Evolutionary conservation across 2,888 invertebrate genomes (phyloP), one percentile per base, ranked within the genome.

Genomic region (Andrena haemorrhoa): DNA sequence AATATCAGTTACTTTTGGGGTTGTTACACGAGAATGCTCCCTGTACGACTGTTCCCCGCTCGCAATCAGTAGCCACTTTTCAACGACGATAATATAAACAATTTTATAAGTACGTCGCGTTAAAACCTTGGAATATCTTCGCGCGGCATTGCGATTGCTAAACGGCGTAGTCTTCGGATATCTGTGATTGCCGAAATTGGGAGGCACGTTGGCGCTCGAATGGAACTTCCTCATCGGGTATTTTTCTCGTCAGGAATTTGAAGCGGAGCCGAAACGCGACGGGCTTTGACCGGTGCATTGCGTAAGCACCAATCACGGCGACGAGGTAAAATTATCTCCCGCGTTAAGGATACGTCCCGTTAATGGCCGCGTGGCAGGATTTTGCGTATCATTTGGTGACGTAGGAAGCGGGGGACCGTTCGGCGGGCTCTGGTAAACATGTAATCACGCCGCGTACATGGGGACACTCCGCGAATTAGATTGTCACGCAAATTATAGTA

Each of bases 401-500:
- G 16, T 60, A 64, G 51, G 35, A 73, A 53, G 8, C 23, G 31
- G 31, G 23, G 35, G 12, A 23, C 31, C 26, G 65, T 23, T 7
- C 35, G 20, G 26, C 3, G 20, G 20, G 41, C n/a, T n/a, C 49
- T 26, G 33, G 56, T 53, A 78, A 73, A 75, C 65, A 61, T 75
- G 65, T 33, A 83, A 82, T 82, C 64, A 70, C 65, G 49, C 5
- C 49, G 23, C 29, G 16, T 16, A 29, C n/a, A 35, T 16, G 23
- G 76, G 20, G 53, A 69, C 26, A 35, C 41, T 70, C 41, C n/a
- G 73, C 58, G 64, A 70, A 82, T 73, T 73, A 70, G 58, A 65
- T 73, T 56, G 69, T 83, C 82, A 64, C 29, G 82, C 41, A 73
- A 77, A 82, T 82, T 80, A 58, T 47, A 41, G 29, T 23, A 33